A percentile compares a stretch with the other conserved stretches of the same genome.
phyloP scores from a whole-genome alignment of 2,113 vertebrate genomes.

The Ageneiosus marmoratus region DNA sequence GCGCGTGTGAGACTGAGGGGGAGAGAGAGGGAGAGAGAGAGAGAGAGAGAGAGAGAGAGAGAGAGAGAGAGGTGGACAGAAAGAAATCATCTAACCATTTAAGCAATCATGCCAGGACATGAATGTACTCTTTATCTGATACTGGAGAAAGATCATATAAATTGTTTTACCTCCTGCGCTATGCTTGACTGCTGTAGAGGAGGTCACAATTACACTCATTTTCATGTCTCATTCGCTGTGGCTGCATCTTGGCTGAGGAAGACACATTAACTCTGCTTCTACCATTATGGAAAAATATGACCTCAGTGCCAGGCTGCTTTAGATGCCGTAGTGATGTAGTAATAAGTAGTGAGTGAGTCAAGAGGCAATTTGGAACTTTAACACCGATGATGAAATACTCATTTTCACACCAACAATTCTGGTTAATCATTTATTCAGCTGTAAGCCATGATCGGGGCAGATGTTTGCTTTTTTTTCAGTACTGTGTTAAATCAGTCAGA shows the following conservation, averaged over 20 bases:
- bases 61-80: slow-evolving; percentile 12
- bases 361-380: slow-evolving; percentile 29
- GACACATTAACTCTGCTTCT: slow-evolving; percentile 35
- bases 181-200: background rate
- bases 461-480: slow-evolving; percentile 29
- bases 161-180: slow-evolving; percentile 33
- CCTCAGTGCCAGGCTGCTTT: slow-evolving; percentile 43
- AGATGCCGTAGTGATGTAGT: slow-evolving; percentile 26
- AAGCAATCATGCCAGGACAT: slow-evolving; percentile 49
- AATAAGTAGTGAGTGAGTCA: slow-evolving; percentile 36
- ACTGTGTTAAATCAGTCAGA: slow-evolving; percentile 21
- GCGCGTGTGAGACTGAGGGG: too few species aligned
- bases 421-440: slow-evolving; percentile 24
- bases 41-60: background rate
- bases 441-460: slow-evolving; percentile 4
- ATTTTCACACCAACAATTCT: slow-evolving; percentile 12
- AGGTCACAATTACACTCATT: slow-evolving; percentile 22
- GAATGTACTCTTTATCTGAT: slow-evolving; percentile 48
- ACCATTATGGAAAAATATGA: slow-evolving; percentile 41
- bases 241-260: slow-evolving; percentile 14
- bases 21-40: slow-evolving; percentile 10
- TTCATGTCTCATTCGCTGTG: slow-evolving; percentile 31
- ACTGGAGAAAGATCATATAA: slow-evolving; percentile 37
- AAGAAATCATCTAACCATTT: slow-evolving; percentile 43
- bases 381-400: slow-evolving; percentile 36